Conservation (phyloP, 2,888 invertebrate species). For the Tipula unca region DNA sequence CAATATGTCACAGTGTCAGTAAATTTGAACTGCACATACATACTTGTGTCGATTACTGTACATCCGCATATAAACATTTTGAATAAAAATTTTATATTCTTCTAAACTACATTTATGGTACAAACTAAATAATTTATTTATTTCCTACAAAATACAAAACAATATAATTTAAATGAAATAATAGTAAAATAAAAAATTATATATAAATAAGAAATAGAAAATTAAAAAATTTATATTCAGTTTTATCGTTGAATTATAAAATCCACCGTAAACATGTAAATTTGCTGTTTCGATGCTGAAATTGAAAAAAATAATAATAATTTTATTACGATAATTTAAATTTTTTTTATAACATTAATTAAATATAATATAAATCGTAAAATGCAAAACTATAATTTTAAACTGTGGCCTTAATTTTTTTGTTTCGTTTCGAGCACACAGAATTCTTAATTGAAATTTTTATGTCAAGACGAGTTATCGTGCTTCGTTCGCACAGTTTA, state of each 20-base stretch:
- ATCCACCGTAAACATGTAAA: conserved; percentile 76
- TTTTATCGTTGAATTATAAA: conserved; percentile 54
- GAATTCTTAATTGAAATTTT: not conserved
- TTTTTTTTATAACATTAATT: not conserved
- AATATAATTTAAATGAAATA: not conserved
- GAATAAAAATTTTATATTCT: not conserved
- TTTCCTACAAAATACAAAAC: not conserved
- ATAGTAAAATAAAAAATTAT: not conserved
- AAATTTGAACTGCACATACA: not conserved
- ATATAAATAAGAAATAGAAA: not conserved
- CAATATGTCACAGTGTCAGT: too few species aligned
- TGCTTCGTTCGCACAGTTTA: not conserved
- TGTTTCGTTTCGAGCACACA: not conserved
- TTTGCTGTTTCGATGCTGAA: conserved; percentile 78
- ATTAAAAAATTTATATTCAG: not conserved
- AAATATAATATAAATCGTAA: not conserved
- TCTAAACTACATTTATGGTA: too few species aligned
- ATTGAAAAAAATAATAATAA: conserved; percentile 26
- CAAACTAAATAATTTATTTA: not conserved
- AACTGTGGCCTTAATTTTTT: not conserved
- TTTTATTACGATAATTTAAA: conserved; percentile 17
- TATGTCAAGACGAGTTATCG: not conserved
- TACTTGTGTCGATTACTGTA: not conserved
- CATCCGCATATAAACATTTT: not conserved
- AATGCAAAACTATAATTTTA: not conserved